phyloP scores from a whole-genome alignment of 92 coral and sea anemone species.

The Palythoa grandis region DNA sequence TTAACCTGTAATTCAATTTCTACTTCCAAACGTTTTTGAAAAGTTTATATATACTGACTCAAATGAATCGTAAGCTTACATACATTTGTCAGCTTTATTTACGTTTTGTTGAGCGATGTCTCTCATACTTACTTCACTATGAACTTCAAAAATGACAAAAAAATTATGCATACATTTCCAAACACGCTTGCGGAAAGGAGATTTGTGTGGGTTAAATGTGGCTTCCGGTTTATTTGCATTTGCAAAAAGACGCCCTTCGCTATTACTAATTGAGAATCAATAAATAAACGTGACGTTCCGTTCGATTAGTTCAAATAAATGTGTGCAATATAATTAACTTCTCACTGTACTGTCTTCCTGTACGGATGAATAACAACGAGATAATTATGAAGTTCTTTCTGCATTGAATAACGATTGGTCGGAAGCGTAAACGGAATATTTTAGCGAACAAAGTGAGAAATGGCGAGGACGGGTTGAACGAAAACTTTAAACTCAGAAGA shows the following conservation, averaged over 20 bases:
- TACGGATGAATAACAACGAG: constrained; percentile 19
- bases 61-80: too few species aligned
- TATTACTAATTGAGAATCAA: background rate
- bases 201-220: background rate
- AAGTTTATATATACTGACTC: too few species aligned
- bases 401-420: background rate
- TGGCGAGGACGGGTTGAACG: background rate
- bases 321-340: background rate
- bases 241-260: background rate
- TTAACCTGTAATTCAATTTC: too few species aligned
- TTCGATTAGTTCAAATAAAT: background rate
- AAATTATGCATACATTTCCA: background rate
- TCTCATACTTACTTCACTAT: background rate
- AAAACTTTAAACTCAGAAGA: background rate
- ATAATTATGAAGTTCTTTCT: background rate
- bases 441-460: background rate
- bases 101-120: background rate
- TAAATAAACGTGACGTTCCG: background rate
- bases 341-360: background rate
- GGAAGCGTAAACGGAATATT: background rate
- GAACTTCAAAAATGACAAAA: background rate
- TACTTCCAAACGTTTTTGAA: too few species aligned
- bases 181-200: background rate
- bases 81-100: too few species aligned
- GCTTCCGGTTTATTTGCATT: constrained; percentile 11